Conservation (phyloP, 1,140 invertebrate genomes). For the Drosophila punjabiensis region DNA sequence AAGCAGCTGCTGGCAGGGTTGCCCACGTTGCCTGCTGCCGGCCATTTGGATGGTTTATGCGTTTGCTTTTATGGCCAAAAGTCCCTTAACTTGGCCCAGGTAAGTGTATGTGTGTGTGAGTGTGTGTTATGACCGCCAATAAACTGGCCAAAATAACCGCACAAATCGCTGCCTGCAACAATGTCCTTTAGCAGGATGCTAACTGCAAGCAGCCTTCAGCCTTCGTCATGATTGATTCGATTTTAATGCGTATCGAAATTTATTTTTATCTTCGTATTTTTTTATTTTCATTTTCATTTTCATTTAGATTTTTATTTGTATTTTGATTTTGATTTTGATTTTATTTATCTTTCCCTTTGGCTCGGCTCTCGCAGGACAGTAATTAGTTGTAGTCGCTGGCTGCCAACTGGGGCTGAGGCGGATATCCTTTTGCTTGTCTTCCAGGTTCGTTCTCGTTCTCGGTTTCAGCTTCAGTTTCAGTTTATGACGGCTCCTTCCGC, state of each 20-base stretch:
- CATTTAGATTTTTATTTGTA: not conserved
- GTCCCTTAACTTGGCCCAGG: constrained; percentile 18
- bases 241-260: constrained; percentile 71
- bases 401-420: constrained; percentile 59
- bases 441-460: constrained; percentile 3
- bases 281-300: not conserved
- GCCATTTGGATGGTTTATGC: constrained; percentile 44
- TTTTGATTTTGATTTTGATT: not conserved
- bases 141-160: constrained; percentile 14
- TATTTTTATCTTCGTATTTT: constrained; percentile 5
- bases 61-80: constrained; percentile 55
- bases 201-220: constrained; percentile 2
- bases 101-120: constrained; percentile 8
- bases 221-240: constrained; percentile 70
- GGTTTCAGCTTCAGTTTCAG: constrained; percentile 43
- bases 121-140: constrained; percentile 23
- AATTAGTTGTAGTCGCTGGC: constrained; percentile 64
- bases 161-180: constrained; percentile 11
- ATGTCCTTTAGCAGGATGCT: constrained; percentile 9
- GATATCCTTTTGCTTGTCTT: constrained; percentile 32
- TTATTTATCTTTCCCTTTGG: not conserved
- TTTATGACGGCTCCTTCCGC: constrained; percentile 68
- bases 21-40: constrained; percentile 2
- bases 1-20: constrained; percentile 47
- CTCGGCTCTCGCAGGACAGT: constrained; percentile 21